phyloP scores from a whole-genome alignment of 2,113 vertebrate genomes.

The Euleptes europaea region DNA sequence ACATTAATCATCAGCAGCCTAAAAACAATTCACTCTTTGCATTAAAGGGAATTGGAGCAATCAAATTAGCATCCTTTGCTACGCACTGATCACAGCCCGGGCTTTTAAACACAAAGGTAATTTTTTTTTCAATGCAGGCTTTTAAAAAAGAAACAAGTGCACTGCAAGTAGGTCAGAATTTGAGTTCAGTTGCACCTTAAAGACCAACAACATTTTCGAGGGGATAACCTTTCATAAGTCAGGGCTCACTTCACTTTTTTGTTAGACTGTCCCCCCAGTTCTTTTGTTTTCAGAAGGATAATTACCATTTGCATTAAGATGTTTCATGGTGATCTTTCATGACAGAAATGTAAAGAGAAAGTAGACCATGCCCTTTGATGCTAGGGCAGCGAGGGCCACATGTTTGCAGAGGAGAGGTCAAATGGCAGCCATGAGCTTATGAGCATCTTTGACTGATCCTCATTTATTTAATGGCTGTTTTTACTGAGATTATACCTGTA shows the following conservation, averaged over 20 bases:
- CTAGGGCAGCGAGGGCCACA: background rate
- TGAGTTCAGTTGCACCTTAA: background rate
- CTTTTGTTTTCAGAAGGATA: background rate
- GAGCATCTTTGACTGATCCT: background rate
- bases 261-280: background rate
- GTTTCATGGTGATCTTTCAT: background rate
- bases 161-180: background rate
- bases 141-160: background rate
- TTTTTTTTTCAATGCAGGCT: background rate
- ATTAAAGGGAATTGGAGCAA: conserved; percentile 65
- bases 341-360: background rate
- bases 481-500: background rate
- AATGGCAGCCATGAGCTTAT: background rate
- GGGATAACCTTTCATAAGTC: too few species aligned
- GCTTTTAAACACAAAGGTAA: conserved; percentile 14
- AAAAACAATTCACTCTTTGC: conserved; percentile 78
- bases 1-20: conserved; percentile 79
- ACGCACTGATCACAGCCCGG: conserved; percentile 10
- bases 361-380: background rate
- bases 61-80: conserved; percentile 71
- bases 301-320: background rate
- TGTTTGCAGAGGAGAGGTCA: background rate
- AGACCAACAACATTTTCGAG: too few species aligned
- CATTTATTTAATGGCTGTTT: background rate
- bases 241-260: too few species aligned